A percentile compares a stretch with the other conserved stretches of the same genome.
phyloP scores from a whole-genome alignment of 2,797 vertebrate genomes.

The Agapornis canus region DNA sequence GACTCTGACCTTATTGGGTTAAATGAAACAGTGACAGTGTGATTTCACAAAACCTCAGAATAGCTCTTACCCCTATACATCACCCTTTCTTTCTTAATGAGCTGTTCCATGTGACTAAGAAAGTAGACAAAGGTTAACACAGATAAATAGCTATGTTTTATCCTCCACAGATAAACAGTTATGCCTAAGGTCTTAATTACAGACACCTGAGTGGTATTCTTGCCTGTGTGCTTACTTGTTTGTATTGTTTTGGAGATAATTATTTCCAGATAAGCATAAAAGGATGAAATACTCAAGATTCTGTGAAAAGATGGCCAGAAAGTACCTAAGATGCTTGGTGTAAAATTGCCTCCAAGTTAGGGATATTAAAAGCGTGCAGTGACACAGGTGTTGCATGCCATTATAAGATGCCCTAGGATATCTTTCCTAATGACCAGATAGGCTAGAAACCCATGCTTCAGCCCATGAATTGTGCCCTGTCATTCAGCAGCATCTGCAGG shows the following conservation, averaged over 20 bases:
- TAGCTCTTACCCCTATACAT: slow-evolving; percentile 14
- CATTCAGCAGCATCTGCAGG: not conserved
- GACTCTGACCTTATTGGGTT: not conserved
- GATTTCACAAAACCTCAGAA: not conserved
- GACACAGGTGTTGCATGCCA: not conserved
- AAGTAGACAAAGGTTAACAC: slow-evolving; percentile 44
- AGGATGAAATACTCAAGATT: not conserved
- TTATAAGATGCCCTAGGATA: not conserved
- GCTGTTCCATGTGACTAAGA: slow-evolving; percentile 40
- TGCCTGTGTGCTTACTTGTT: not conserved
- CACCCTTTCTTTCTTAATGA: slow-evolving; percentile 19
- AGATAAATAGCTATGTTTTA: slow-evolving; percentile 38
- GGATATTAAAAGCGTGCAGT: not conserved
- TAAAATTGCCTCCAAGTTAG: not conserved
- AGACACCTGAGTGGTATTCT: not conserved
- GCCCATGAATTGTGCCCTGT: fast-evolving
- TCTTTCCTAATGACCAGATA: not conserved
- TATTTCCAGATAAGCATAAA: slow-evolving; percentile 21
- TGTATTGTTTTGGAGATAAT: not conserved
- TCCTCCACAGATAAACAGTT: slow-evolving; percentile 7
- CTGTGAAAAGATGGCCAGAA: not conserved
- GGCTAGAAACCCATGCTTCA: not conserved
- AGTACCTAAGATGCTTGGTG: not conserved
- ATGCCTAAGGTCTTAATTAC: slow-evolving; percentile 38
- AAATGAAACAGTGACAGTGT: not conserved